Evolutionary conservation across 2,113 vertebrate species (phyloP).

Genomic region (Sylvietta virens): DNA sequence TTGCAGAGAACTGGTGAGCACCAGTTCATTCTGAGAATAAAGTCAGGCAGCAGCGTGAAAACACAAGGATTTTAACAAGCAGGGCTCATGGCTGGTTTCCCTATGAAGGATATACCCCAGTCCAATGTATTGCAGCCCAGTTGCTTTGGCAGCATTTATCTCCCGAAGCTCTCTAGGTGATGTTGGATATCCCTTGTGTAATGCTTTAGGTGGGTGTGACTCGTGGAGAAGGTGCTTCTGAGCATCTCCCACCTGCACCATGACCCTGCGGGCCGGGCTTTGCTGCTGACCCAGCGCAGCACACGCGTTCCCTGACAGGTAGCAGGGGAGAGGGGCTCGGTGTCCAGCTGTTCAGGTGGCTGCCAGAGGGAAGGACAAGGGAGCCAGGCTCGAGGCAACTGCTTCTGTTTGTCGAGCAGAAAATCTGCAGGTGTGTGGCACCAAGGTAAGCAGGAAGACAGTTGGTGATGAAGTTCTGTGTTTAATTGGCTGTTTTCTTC

Average conservation of each 20-base stretch:
- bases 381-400: neutral
- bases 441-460: neutral
- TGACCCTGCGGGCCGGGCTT: neutral
- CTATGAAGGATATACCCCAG: neutral
- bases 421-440: neutral
- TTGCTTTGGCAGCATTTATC: neutral
- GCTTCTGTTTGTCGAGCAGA: neutral
- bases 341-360: neutral
- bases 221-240: neutral
- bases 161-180: neutral
- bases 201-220: neutral
- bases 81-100: neutral
- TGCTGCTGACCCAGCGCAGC: neutral
- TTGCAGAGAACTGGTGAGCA: neutral
- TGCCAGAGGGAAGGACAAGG: neutral
- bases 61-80: neutral
- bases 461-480: neutral
- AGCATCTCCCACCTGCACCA: neutral
- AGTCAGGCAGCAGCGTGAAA: neutral
- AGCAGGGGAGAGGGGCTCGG: neutral
- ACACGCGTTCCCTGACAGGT: accelerated
- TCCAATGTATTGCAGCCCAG: neutral
- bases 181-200: neutral
- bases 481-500: neutral
- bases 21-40: neutral